These are phyloP conservation scores for Muscicapa striata DNA, from an alignment of 2,797 vertebrate genomes.

Conservation along the genomic window DNA sequence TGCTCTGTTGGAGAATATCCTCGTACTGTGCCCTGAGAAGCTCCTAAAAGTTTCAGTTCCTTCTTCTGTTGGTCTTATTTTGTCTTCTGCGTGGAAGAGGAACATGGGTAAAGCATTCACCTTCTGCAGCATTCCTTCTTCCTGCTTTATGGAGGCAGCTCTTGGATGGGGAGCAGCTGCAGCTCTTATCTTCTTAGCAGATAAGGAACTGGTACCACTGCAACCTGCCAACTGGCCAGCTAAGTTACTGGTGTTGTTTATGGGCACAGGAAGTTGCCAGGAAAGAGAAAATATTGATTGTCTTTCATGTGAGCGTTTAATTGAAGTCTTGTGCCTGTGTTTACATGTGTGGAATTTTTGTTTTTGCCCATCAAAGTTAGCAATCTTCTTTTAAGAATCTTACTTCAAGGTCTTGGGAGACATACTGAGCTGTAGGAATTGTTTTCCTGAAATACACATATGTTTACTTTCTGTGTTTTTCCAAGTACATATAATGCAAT, in stretches of 20 bases:
- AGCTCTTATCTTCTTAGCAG: neutral
- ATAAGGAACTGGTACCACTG: neutral
- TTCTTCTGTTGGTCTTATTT: neutral
- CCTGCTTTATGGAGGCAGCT: accelerated
- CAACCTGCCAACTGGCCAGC: neutral
- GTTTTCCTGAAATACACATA: neutral
- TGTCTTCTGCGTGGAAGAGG: neutral
- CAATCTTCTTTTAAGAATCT: neutral
- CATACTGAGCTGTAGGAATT: neutral
- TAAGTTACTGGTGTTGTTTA: neutral
- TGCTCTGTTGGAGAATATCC: neutral
- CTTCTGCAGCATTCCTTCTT: neutral
- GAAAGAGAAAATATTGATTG: neutral
- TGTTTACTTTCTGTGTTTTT: neutral
- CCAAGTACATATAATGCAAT: neutral
- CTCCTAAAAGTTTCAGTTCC: neutral
- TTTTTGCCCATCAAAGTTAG: neutral
- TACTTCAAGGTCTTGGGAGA: neutral
- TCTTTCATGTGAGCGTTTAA: neutral
- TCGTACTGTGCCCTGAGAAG: neutral
- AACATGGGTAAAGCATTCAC: neutral
- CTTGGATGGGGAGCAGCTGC: neutral
- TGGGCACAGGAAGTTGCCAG: neutral
- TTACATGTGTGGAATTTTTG: neutral
- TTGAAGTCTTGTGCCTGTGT: neutral